Evolutionary conservation across 2,113 vertebrate genomes (phyloP).

Genomic region (Scomber colias): DNA sequence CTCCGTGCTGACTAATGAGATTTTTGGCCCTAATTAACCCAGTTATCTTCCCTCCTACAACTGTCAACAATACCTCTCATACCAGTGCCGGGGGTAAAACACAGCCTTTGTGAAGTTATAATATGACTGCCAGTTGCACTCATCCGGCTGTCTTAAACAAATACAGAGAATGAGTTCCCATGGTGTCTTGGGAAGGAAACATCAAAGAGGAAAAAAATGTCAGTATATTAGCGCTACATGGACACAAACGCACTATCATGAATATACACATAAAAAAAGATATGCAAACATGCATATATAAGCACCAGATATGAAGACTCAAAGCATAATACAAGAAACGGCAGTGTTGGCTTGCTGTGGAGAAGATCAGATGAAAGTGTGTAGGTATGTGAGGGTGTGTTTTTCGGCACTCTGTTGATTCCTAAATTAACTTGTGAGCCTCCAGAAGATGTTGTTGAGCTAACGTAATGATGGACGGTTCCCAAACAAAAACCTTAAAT

Average conservation of each 20-base stretch:
- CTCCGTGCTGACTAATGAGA: slow-evolving; percentile 80
- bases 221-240: slow-evolving; percentile 19
- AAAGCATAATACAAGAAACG: slow-evolving; percentile 10
- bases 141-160: slow-evolving; percentile 73
- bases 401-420: background rate
- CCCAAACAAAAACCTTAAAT: background rate
- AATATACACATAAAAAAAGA: slow-evolving; percentile 29
- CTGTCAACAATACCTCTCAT: slow-evolving; percentile 81
- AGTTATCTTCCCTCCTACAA: slow-evolving; percentile 79
- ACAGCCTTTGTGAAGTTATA: slow-evolving; percentile 74
- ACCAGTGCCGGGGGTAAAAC: slow-evolving; percentile 61
- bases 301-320: slow-evolving; percentile 6
- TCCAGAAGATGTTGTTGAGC: slow-evolving; percentile 1
- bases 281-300: slow-evolving; percentile 35
- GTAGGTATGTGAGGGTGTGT: slow-evolving; percentile 9
- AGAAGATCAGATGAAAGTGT: slow-evolving; percentile 39
- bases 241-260: slow-evolving; percentile 6
- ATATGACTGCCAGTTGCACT: slow-evolving; percentile 73
- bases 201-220: slow-evolving; percentile 57
- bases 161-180: slow-evolving; percentile 65
- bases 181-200: slow-evolving; percentile 53
- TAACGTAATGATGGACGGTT: background rate
- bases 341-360: background rate
- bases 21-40: slow-evolving; percentile 85
- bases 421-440: slow-evolving; percentile 11